Base-by-base conservation (phyloP, 2,888 invertebrate genomes). In the Formica aserva region DNA sequence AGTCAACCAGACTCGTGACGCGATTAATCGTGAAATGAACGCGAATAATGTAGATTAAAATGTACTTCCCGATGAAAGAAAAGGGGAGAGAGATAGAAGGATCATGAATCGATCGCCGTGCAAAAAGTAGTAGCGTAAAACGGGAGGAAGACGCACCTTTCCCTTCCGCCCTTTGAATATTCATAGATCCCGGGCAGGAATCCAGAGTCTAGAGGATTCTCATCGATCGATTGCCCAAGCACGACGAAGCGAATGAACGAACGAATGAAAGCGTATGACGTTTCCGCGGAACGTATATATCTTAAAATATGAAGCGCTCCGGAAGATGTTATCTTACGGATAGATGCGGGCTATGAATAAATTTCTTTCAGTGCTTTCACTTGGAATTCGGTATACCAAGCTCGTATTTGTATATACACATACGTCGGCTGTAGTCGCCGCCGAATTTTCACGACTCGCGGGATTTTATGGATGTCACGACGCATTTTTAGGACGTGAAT, bases 271-370 rank as follows among this genome's bases (percentile, higher is more conserved):
- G 60, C 75, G 63, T 76, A 52, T 62, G 77, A 78, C 75, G 63
- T 57, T 62, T 22, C 26, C 32, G 67, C 72, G 62, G 62, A 74
- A 52, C 62, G 62, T 57, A 35, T 77, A 65, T 57, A 22, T 74
- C 26, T 74, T 38, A 57, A 62, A 41, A 52, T 52, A 38, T 22
- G 18, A 0, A 35, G 13, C 48, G 45, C 32, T 22, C 75, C 60
- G 63, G 55, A 84, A 82, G 83, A 82, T 83, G 81, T 88, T 83
- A 83, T 76, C 82, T 74, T 48, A 75, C 66, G 75, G 63, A 85
- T 76, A 83, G 77, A 65, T 63, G 65, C 71, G 63, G 67, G 63
- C 85, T 86, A 87, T 87, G 89, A 88, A 88, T 87, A 88, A 88
- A 87, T 88, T 84, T 87, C 89, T 82, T 83, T 83, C 69, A 85